Base-by-base conservation (phyloP, 2,888 invertebrate species). In the Lasioglossum pauxillum region DNA sequence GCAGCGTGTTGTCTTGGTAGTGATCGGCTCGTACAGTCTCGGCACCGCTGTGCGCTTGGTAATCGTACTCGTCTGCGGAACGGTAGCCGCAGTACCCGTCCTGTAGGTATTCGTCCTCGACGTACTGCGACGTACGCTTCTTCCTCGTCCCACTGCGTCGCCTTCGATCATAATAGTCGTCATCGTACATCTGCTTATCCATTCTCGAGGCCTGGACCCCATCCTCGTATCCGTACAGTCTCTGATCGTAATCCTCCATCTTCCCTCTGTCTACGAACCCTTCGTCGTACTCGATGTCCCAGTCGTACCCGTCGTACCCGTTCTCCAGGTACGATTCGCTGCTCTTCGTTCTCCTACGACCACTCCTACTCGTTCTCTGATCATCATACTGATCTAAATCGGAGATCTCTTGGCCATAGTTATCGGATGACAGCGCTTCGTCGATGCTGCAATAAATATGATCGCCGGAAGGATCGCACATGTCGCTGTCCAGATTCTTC, bases 361-460 rank as follows among this genome's bases (percentile, higher is more conserved):
- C 90, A 27, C 81, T 83, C 72, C 35, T 46, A 23, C 38, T 16
- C 2, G 67, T 78, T 23, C 86, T 86, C 87, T 69, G 96, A 96
- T 75, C 38, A 2, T 89, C 84, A 84, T 89, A 91, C 19, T 46
- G 82, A 10, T 85, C 82, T 23, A 84, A 38, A 64, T 88, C 79
- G 16, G 84, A 46, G 12, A 86, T 85, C 16, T 84, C 85, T 8
- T 74, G 78, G 64, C 69, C 76, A 38, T 91, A 91, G 60, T 64
- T 87, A 27, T 91, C 89, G 41, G 93, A 92, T 23, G 93, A 90
- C 72, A 93, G 86, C 88, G 96, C 96, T 89, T 97, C 97, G 91
- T 97, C 97, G 94, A 97, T 97, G 94, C 96, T 96, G 94, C 95
- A 95, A 85, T 95, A 95, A 60, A 94, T 91, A 83, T 94, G 95